Conservation (phyloP, 1,140 invertebrate species). For the Camponotus vicinus region DNA sequence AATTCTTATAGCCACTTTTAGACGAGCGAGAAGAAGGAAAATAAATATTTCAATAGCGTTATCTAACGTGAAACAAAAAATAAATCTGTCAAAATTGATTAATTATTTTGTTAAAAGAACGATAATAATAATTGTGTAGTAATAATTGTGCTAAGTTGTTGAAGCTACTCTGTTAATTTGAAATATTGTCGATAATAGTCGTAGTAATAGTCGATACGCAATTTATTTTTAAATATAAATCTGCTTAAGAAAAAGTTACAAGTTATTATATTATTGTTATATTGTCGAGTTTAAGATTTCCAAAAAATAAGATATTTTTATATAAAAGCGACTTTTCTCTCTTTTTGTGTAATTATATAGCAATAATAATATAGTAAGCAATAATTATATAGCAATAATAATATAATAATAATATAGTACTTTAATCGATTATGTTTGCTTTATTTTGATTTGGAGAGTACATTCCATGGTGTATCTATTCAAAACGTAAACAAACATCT, state of each 20-base stretch:
- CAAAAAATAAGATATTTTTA: neutral
- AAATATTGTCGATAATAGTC: neutral
- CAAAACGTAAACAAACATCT: slow-evolving; percentile 11
- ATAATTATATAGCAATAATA: neutral
- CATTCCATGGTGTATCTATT: neutral
- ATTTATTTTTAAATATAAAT: neutral
- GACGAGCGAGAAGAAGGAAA: slow-evolving; percentile 2
- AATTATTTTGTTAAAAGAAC: neutral
- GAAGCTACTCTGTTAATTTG: neutral
- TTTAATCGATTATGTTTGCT: neutral
- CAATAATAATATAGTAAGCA: neutral
- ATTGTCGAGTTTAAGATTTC: neutral
- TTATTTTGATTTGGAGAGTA: slow-evolving; percentile 4
- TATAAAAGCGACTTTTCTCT: neutral
- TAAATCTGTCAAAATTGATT: neutral
- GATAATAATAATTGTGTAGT: neutral
- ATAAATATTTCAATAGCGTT: slow-evolving; percentile 4
- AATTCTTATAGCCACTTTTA: slow-evolving; percentile 26
- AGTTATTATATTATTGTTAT: neutral
- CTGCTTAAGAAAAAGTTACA: neutral
- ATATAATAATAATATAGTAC: no score
- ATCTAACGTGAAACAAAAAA: neutral
- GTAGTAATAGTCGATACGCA: neutral
- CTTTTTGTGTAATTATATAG: neutral
- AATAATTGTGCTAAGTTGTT: neutral